Evolutionary conservation across 2,888 invertebrate genomes (phyloP).

Genomic region (Orthosia gracilis): DNA sequence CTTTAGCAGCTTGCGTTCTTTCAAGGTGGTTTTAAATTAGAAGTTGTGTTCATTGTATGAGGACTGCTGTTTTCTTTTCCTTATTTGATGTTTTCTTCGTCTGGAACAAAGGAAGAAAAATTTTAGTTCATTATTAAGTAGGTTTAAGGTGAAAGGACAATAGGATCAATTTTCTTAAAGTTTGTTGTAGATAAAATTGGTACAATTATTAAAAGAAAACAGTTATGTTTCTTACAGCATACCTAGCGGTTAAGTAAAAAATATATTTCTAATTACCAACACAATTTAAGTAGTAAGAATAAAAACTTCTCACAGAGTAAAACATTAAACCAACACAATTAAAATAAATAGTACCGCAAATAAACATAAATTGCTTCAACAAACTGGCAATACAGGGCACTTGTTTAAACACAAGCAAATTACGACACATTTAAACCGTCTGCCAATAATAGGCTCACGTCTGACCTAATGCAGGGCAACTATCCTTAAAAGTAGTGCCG

Average conservation of each 20-base stretch:
- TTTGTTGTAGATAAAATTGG: too few relatives aligned
- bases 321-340: slow-evolving; percentile 27
- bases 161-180: too few relatives aligned
- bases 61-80: neutral
- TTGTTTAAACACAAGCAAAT: slow-evolving; percentile 59
- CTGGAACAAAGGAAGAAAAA: slow-evolving; percentile 40
- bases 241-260: too few relatives aligned
- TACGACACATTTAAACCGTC: slow-evolving; percentile 64
- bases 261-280: neutral
- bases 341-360: slow-evolving; percentile 48
- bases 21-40: slow-evolving; percentile 51
- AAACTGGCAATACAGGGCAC: slow-evolving; percentile 41
- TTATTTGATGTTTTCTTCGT: slow-evolving; percentile 12
- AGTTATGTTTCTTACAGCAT: neutral
- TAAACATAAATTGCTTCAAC: slow-evolving; percentile 29
- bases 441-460: slow-evolving; percentile 67
- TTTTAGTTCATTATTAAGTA: neutral
- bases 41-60: slow-evolving; percentile 26
- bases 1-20: slow-evolving; percentile 41
- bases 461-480: slow-evolving; percentile 78
- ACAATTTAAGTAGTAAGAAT: neutral
- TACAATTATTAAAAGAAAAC: neutral
- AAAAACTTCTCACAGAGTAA: neutral
- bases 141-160: too few relatives aligned
- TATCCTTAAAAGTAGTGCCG: slow-evolving; percentile 76